Base-by-base conservation (phyloP, 2,113 vertebrate genomes). In the Hymenochirus boettgeri region DNA sequence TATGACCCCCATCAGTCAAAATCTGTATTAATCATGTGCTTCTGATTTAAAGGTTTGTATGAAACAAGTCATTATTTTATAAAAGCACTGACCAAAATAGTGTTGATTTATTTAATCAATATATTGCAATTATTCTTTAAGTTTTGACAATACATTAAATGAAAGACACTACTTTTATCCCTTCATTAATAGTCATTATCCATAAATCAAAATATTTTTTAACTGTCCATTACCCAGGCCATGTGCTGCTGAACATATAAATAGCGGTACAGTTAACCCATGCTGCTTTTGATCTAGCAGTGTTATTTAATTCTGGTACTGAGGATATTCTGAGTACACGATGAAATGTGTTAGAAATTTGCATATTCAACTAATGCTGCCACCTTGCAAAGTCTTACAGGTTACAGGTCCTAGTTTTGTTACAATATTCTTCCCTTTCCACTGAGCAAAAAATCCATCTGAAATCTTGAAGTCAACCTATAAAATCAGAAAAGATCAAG, bases 301-400 rank as follows among this genome's bases (percentile, higher is more conserved):
- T 17, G 15, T 42, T 6, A n/a, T n/a, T 42, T 5, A 3, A 15
- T 15, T 42, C 4, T n/a, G 13, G 17, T 19, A 12, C 11, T 21
- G 47, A 23, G 3, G 19, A 19, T 27, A n/a, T 18, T 9, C 4
- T 15, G 15, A 19, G 50, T 25, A 8, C 50, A 29, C 15, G 15
- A 55, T 55, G n/a, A 2, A 18, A 26, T 2, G 51, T 23, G 24
- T 4, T 27, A 17, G 13, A 42, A n/a, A n/a, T 6, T 6, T 1
- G 39, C 39, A 15, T 42, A 5, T 77, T 84, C 98, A 99, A 79
- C 91, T 89, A 74, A 99, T 95, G 85, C 77, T 93, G 11, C 91
- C 96, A n/a, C 94, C 92, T 80, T 85, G 92, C 29, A 99, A 85
- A 7, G 91, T 92, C 83, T 92, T 93, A 82, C 96, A 98, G 21